Base-by-base conservation (phyloP, 2,888 invertebrate species). In the Trichogramma dendrolimi region DNA sequence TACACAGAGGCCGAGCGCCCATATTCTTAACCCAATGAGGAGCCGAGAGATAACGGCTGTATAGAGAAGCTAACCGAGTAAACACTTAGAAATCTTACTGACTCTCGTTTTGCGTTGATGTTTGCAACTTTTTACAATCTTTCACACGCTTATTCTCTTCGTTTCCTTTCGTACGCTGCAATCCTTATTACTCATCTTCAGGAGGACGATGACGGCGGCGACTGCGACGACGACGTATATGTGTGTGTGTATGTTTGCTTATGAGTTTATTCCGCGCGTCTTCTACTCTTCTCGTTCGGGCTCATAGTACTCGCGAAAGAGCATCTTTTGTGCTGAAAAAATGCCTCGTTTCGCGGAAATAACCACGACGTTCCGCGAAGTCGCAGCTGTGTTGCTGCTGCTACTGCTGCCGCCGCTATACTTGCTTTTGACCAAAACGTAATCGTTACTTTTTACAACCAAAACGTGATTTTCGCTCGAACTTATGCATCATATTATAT, bases 391-490 rank as follows among this genome's bases (percentile, higher is more conserved):
- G 53, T 55, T 55, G 58, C 62, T 58, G 49, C 56, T 55, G 62
- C 51, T 61, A 61, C 52, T 61, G 61, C 53, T 61, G 54, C 59
- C 57, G 49, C 58, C 53, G 60, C 62, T 55, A 64, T 61, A 61
- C 62, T 62, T 63, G 67, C 64, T 63, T 51, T 65, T 67, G 63
- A 2, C 27, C 27, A 0, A 27, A 27, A 27, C 27, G 27, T 55
- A 66, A 68, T 70, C 68, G 64, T 70, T 68, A 68, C 66, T 68
- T 68, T 70, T 70, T 70, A 70, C 62, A 66, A 55, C 59, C 60
- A 55, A 50, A 48, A 67, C 68, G 70, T 68, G 68, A 67, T 67
- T 60, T 57, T 61, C 41, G 44, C 49, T 47, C 55, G 55, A 62
- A 58, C 8, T 39, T 40, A 50, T 53, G 58, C 65, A 60, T 62